Evolutionary conservation across 64 coral and sea anemone species (phyloP), one percentile per base, ranked within the genome.

Genomic region (Montipora cactus): DNA sequence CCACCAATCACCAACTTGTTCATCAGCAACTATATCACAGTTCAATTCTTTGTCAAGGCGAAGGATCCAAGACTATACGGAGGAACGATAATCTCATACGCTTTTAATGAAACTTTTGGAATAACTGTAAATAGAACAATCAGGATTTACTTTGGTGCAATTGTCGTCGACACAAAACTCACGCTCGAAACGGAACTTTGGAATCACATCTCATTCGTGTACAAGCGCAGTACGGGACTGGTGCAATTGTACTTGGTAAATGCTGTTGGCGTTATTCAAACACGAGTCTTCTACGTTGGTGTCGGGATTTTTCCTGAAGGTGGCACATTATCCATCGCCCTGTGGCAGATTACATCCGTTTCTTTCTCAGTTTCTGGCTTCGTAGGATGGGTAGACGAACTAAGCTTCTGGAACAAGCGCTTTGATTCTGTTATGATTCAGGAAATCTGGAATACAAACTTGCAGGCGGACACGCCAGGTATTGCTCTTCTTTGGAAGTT

Each of bases 351-450:
- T 0, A 96, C 95, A n/a, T 76, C 75, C 70, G 73, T 69, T 5
- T 59, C 85, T 12, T 15, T 96, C 49, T 88, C 95, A 15, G 14
- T 91, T 28, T 92, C 97, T 77, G 94, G 97, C 20, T 99, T 99
- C 90, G 92, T 99, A 19, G 97, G 97, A 5, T 99, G 97, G 97
- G 75, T 99, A 14, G 97, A 99, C 62, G 97, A 99, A 67, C 53
- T 99, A 14, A 73, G 89, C 19, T 87, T 99, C 64, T 99, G 95
- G 97, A 99, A 99, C 75, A 96, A 94, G 84, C 91, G 95, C 16
- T 93, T 99, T 85, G 97, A 99, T 78, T 46, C 87, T 74, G 80
- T 96, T 1, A 89, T 76, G 75, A 92, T 99, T 69, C 83, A 96
- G 75, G 78, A 96, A 68, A 78, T 69, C 18, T 94, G 92, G 91